phyloP scores from a whole-genome alignment of 2,888 invertebrate species.

The Punctoribates punctum region DNA sequence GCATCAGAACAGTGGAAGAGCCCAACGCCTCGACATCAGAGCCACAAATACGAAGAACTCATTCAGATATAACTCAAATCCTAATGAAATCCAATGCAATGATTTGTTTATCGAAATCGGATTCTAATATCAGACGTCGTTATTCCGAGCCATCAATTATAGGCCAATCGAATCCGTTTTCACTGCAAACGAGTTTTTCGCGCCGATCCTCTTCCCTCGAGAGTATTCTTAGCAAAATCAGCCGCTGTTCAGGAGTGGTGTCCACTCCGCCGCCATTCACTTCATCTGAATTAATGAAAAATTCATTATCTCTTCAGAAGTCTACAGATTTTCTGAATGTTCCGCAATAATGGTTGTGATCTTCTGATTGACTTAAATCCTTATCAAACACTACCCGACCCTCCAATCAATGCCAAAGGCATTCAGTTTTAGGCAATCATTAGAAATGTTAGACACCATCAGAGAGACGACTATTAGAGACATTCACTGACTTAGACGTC shows the following conservation, averaged over 20 bases:
- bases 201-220: slow-evolving; percentile 45
- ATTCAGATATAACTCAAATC: slow-evolving; percentile 50
- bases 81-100: neutral
- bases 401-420: neutral
- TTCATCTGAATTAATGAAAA: slow-evolving; percentile 35
- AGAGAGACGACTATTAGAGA: neutral
- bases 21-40: slow-evolving; percentile 32
- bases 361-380: neutral
- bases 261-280: slow-evolving; percentile 31
- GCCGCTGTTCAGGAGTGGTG: slow-evolving; percentile 37
- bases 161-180: neutral
- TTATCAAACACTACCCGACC: too few relatives aligned
- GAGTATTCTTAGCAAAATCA: slow-evolving; percentile 44
- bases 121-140: slow-evolving; percentile 36
- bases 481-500: neutral
- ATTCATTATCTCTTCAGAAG: neutral
- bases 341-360: slow-evolving; percentile 30
- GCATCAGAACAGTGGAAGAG: slow-evolving; percentile 52
- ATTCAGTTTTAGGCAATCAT: neutral
- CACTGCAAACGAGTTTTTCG: neutral
- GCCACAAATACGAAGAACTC: slow-evolving; percentile 50
- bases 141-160: slow-evolving; percentile 4
- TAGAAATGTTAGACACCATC: neutral
- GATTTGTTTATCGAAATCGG: slow-evolving; percentile 43
- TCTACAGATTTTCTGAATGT: slow-evolving; percentile 21